Conservation (phyloP, 2,888 invertebrate genomes). For the Drosophila parthenogenetica region DNA sequence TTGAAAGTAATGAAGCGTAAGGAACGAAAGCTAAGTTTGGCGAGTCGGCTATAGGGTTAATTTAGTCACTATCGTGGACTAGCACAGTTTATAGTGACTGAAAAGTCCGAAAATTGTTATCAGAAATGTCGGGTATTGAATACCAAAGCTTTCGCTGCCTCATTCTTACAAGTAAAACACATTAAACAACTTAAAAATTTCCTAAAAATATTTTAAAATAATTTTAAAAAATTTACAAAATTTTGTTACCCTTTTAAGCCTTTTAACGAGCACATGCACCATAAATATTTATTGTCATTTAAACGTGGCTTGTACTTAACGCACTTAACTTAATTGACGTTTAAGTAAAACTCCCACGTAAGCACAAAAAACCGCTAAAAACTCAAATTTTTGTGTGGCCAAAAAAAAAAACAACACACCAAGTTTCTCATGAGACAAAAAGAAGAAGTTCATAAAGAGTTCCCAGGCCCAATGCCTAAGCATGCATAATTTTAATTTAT, state of each 20-base stretch:
- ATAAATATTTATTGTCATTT: conserved; percentile 23
- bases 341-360: conserved; percentile 59
- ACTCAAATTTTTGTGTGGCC: conserved; percentile 34
- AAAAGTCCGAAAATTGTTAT: not conserved
- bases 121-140: not conserved
- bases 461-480: conserved; percentile 73
- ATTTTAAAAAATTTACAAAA: not conserved
- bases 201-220: not conserved
- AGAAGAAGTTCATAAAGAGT: conserved; percentile 29
- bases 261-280: too few relatives aligned
- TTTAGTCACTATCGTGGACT: too few relatives aligned
- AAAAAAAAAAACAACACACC: conserved; percentile 27
- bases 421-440: conserved; percentile 47
- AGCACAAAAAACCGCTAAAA: conserved; percentile 26
- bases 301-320: conserved; percentile 2
- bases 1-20: not conserved
- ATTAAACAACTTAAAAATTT: too few relatives aligned
- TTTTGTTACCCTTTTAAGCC: too few relatives aligned
- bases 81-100: too few relatives aligned
- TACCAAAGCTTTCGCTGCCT: not conserved
- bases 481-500: conserved; percentile 82
- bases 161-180: too few relatives aligned
- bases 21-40: not conserved
- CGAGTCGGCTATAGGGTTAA: too few relatives aligned
- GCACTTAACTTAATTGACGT: conserved; percentile 29